A percentile compares a stretch with the other conserved stretches of the same genome.
Evolutionary conservation across 2,113 vertebrate genomes (phyloP).

Genomic region (Etia nguti): DNA sequence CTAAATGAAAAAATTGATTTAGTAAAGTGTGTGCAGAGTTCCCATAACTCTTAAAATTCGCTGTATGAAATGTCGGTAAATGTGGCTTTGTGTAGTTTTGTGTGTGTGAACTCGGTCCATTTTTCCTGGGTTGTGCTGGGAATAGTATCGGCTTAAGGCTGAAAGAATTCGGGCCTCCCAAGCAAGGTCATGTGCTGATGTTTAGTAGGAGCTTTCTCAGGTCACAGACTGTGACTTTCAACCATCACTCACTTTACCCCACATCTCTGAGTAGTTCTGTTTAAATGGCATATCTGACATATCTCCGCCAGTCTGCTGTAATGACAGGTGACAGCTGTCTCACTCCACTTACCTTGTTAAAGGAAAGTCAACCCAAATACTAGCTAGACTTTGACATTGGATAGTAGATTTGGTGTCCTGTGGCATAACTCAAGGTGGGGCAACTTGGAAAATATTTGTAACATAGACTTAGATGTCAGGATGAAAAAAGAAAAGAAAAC

Average conservation of each 20-base stretch:
- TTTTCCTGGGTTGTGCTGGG: conserved; percentile 55
- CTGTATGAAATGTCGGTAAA: conserved; percentile 18
- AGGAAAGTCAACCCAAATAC: conserved; percentile 38
- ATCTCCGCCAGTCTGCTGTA: conserved; percentile 43
- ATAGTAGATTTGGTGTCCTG: not conserved
- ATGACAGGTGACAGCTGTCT: conserved; percentile 60
- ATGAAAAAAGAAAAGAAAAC: not conserved
- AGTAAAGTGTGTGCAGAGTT: conserved; percentile 8
- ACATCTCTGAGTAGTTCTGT: conserved; percentile 50
- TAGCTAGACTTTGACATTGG: not conserved
- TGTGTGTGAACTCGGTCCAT: conserved; percentile 43
- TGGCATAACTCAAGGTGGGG: not conserved
- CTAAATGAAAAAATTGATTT: conserved; percentile 15
- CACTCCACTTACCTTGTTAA: conserved; percentile 43
- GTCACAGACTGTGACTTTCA: conserved; percentile 65
- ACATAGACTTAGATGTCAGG: not conserved
- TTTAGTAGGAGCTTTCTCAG: conserved; percentile 70
- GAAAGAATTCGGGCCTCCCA: conserved; percentile 67
- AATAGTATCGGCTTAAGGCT: conserved; percentile 65
- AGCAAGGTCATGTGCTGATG: conserved; percentile 73
- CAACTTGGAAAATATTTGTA: not conserved
- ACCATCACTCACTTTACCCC: conserved; percentile 62
- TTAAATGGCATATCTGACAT: conserved; percentile 45
- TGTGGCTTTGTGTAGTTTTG: conserved; percentile 10
- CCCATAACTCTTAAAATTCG: conserved; percentile 4